These are phyloP conservation scores for Poeciliopsis gracilis DNA, from an alignment of 2,797 vertebrate species.

Conservation along the genomic window DNA sequence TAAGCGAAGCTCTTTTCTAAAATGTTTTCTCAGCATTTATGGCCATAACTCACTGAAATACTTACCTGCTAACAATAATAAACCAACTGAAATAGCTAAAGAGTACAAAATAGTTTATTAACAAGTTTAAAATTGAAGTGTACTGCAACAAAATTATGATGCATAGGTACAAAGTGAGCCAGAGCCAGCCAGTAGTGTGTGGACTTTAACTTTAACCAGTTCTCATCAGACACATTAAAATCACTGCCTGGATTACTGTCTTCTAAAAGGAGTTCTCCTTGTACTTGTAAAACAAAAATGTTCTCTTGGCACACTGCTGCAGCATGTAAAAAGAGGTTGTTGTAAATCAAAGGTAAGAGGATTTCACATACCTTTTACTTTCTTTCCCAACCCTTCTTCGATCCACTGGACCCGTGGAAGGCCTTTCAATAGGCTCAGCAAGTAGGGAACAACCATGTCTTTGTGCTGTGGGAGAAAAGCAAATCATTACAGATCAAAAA, in stretches of 20 bases:
- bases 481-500: conserved; percentile 48
- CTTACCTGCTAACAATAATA: not conserved
- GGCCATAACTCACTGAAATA: not conserved
- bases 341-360: conserved; percentile 53
- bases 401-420: conserved; percentile 96
- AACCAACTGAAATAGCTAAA: not conserved
- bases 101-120: not conserved
- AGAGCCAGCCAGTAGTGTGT: not conserved
- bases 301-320: not conserved
- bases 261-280: not conserved
- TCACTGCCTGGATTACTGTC: not conserved
- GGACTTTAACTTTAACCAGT: not conserved
- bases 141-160: not conserved
- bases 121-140: not conserved
- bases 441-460: conserved; percentile 90
- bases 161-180: not conserved
- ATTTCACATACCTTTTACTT: conserved; percentile 87
- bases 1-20: not conserved
- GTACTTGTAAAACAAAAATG: not conserved
- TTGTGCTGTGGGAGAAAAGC: conserved; percentile 87
- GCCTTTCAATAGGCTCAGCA: conserved; percentile 91
- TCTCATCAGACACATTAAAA: not conserved
- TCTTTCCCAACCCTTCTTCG: conserved; percentile 91
- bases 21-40: not conserved
- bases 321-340: conserved; percentile 17